Evolutionary conservation across 2,888 invertebrate genomes (phyloP), one percentile per base, ranked within the genome.

Genomic region (Caenorhabditis afra): DNA sequence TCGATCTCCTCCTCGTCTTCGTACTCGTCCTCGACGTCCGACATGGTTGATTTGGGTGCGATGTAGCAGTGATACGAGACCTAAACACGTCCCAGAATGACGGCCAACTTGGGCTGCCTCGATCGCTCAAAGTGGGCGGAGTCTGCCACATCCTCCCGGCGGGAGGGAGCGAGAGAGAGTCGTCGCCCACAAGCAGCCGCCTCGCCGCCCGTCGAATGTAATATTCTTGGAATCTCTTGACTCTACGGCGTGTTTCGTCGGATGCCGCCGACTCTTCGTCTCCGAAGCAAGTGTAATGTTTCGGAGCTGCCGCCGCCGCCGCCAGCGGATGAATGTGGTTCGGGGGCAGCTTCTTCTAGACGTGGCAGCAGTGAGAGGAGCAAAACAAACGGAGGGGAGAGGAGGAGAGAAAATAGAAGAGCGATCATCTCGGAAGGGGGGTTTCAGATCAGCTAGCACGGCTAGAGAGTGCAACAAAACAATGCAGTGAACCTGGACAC

Each of bases 1-100:
- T 87, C 87, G 74, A 85, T 74, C 81, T 86, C 85, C 82, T 86
- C 86, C 83, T 85, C 86, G 55, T 84, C 82, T 41, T 82, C 81
- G 58, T 82, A 81, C 82, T 88, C 88, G 79, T 88, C 88, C 53
- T 88, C 88, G 70, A 86, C 87, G 82, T 88, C 88, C 64, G 87
- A 87, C 87, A 87, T 87, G 82, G 50, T 83, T 68, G 58, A 52
- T 65, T 16, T n/a, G 23, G 59, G 61, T 68, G 55, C 64, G 70
- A 37, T 65, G 73, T 62, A 61, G 71, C 41, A 74, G 73, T 59
- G 73, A 74, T 74, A 74, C 73, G 73, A 74, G 65, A 74, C 73
- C 64, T 65, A 74, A 65, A 74, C 65, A 65, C 65, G 73, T 74
- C 73, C 65, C 73, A 74, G 73, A 74, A 74, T 74, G 73, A 74